phyloP scores from a whole-genome alignment of 92 coral and sea anemone species.

The Phenganax marumi region DNA sequence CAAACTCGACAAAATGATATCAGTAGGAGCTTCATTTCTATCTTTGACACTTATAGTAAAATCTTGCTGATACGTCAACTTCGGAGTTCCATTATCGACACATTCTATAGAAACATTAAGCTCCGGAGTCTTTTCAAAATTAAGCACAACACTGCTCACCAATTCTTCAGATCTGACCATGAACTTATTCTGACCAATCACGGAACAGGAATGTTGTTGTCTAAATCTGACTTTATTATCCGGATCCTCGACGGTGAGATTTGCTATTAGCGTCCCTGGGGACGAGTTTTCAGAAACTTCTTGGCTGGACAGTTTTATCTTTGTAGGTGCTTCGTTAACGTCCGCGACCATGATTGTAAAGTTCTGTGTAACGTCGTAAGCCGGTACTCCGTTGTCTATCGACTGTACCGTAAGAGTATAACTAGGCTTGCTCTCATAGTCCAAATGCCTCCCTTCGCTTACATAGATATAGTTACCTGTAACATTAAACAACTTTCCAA shows the following conservation, averaged over 20 bases:
- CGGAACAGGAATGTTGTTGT: conserved; percentile 68
- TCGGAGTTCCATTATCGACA: conserved; percentile 69
- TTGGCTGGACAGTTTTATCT: conserved; percentile 60
- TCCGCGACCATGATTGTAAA: conserved; percentile 71
- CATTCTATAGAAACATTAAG: conserved; percentile 63
- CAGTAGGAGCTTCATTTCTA: conserved; percentile 76
- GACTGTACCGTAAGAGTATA: conserved; percentile 66
- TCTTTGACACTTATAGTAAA: conserved; percentile 61
- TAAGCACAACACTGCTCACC: conserved; percentile 59
- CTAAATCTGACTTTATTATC: conserved; percentile 39
- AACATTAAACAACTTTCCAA: conserved; percentile 40
- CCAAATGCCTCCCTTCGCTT: conserved; percentile 48
- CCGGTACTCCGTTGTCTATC: conserved; percentile 84
- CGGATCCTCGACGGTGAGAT: conserved; percentile 73
- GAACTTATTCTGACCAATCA: conserved; percentile 39
- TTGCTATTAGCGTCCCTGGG: conserved; percentile 72
- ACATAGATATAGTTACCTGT: not conserved
- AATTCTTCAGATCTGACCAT: not conserved
- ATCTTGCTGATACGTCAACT: conserved; percentile 56
- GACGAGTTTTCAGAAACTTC: conserved; percentile 75
- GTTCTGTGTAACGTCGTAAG: conserved; percentile 65
- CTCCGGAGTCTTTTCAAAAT: conserved; percentile 67
- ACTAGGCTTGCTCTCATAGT: conserved; percentile 67
- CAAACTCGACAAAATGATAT: conserved; percentile 67
- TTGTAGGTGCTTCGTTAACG: conserved; percentile 76